Percentiles rank a stretch among this genome's conserved stretches.
These are phyloP conservation scores for Clytia hemisphaerica DNA, from an alignment of 30 jellyfish, hydroid and myxozoan genomes.

Conservation along the genomic window DNA sequence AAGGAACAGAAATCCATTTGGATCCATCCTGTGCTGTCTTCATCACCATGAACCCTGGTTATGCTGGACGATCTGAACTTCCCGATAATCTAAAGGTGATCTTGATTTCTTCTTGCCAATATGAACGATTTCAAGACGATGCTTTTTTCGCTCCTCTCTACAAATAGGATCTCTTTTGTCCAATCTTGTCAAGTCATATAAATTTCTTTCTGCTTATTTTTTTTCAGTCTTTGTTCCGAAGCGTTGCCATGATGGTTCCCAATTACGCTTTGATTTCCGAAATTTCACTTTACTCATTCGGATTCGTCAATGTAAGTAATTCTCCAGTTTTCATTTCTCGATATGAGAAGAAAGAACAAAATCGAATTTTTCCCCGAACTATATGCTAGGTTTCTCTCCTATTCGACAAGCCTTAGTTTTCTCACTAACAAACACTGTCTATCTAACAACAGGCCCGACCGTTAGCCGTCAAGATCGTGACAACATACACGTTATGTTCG, in stretches of 20 bases:
- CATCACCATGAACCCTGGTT: constrained; percentile 98
- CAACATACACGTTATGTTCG: constrained; percentile 93
- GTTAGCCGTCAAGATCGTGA: constrained; percentile 93
- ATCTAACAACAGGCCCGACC: constrained; percentile 90
- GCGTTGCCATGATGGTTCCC: constrained; percentile 99
- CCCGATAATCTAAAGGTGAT: constrained; percentile 92
- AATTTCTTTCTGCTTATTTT: too few relatives aligned
- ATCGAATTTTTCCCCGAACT: background rate
- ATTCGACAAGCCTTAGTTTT: background rate
- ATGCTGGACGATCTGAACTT: constrained; percentile 97
- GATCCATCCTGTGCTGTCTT: constrained; percentile 96
- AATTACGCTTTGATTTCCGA: constrained; percentile 95
- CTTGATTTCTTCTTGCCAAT: background rate
- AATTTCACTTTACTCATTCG: constrained; percentile 89
- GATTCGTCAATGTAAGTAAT: constrained; percentile 83
- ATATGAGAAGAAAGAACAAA: background rate
- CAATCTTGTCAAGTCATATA: too few relatives aligned
- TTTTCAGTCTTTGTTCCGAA: constrained; percentile 83
- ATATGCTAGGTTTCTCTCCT: background rate
- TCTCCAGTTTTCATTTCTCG: background rate
- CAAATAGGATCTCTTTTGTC: too few relatives aligned
- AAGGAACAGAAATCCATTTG: constrained; percentile 86
- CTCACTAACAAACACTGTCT: background rate
- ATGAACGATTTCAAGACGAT: background rate
- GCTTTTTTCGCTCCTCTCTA: too few relatives aligned